phyloP scores from a whole-genome alignment of 2,888 invertebrate species.

The Agrotis puta region DNA sequence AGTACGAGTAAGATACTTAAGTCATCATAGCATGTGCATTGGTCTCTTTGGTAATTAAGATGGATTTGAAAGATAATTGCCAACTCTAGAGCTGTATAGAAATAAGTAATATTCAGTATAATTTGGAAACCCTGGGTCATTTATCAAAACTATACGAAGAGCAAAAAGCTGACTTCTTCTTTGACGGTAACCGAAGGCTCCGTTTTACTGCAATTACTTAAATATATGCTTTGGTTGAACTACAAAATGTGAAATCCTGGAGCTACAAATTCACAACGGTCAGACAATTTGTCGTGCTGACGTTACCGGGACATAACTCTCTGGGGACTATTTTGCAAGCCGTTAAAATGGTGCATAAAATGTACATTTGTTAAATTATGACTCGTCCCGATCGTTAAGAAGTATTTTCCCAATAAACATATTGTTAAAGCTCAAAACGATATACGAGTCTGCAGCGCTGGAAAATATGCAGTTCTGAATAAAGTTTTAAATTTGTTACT shows the following conservation, averaged over 20 bases:
- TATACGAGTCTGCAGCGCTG: background rate
- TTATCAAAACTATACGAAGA: background rate
- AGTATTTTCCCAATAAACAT: conserved; percentile 40
- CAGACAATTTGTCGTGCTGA: conserved; percentile 83
- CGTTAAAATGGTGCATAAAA: conserved; percentile 76
- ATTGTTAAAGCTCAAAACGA: conserved; percentile 28
- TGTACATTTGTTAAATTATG: conserved; percentile 64
- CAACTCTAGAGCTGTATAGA: background rate
- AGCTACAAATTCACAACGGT: conserved; percentile 80
- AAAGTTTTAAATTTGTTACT: conserved; percentile 30
- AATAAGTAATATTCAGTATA: background rate
- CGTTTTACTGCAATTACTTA: conserved; percentile 13
- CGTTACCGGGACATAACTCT: conserved; percentile 80
- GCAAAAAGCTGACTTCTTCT: background rate
- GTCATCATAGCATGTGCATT: conserved; percentile 22
- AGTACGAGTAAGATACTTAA: conserved; percentile 27
- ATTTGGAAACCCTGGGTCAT: background rate
- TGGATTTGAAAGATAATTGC: conserved; percentile 9
- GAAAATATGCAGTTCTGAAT: background rate
- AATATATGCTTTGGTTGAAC: conserved; percentile 47
- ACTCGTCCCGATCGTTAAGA: conserved; percentile 51
- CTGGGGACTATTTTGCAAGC: conserved; percentile 78
- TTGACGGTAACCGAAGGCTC: background rate
- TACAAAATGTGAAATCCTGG: conserved; percentile 72
- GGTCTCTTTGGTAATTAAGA: conserved; percentile 20